Conservation (phyloP, 1,140 invertebrate species). For the Lasioglossum albipes region DNA sequence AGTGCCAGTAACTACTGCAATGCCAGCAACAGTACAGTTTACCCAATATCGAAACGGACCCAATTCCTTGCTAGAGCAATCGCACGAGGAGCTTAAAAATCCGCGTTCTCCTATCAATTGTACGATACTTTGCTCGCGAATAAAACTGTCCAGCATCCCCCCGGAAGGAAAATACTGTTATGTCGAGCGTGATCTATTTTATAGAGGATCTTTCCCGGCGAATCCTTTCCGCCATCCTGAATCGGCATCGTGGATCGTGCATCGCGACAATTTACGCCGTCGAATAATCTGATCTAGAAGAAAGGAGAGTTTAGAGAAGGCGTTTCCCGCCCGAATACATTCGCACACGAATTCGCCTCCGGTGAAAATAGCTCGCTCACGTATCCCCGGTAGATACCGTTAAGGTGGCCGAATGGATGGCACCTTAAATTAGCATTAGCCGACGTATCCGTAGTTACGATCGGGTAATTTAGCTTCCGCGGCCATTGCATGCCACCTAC, state of each 20-base stretch:
- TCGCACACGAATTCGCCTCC: constrained; percentile 22
- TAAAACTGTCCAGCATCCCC: no score
- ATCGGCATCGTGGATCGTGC: background rate
- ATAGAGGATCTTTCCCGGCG: background rate
- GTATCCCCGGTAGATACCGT: constrained; percentile 70
- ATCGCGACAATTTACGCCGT: constrained; percentile 22
- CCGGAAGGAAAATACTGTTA: no score
- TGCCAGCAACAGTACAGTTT: no score
- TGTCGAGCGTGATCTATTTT: no score
- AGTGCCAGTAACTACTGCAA: no score
- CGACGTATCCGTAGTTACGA: constrained; percentile 67
- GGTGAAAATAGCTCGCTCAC: constrained; percentile 42
- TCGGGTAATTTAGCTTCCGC: constrained; percentile 52
- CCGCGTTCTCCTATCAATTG: no score
- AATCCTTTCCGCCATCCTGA: background rate
- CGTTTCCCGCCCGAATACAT: constrained; percentile 24
- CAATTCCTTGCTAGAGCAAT: no score
- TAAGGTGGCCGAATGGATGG: constrained; percentile 62
- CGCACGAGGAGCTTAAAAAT: no score
- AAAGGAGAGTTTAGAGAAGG: constrained; percentile 3
- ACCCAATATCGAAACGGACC: no score
- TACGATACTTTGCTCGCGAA: no score
- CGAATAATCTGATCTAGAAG: background rate
- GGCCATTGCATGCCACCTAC: constrained; percentile 40
- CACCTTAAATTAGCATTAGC: constrained; percentile 71